Evolutionary conservation across 1,140 invertebrate species (phyloP).

Genomic region (Pemphigus obesinymphae): DNA sequence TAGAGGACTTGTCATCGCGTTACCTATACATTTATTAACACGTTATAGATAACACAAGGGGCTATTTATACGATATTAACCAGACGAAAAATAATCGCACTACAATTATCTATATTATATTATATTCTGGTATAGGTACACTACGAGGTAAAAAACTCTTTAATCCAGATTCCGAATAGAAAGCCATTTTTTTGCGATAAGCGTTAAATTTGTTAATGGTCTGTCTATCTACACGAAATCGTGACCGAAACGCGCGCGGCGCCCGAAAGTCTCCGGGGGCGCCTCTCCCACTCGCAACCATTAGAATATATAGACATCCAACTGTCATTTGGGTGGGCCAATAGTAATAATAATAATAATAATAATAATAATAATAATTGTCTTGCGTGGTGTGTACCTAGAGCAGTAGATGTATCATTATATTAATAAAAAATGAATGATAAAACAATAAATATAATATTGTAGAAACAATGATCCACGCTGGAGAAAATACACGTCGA

Average conservation of each 20-base stretch:
- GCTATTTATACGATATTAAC: too few relatives aligned
- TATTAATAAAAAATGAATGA: not conserved
- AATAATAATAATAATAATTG: not conserved
- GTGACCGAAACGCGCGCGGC: conserved; percentile 3
- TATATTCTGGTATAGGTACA: too few relatives aligned
- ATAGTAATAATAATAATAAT: not conserved
- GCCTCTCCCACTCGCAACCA: not conserved
- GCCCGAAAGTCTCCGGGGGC: not conserved
- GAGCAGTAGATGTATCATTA: not conserved
- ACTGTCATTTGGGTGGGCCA: not conserved
- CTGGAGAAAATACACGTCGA: conserved; percentile 20
- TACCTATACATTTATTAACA: too few relatives aligned
- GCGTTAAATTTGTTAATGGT: not conserved
- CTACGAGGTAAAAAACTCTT: too few relatives aligned
- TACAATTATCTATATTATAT: too few relatives aligned
- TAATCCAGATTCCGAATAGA: not conserved
- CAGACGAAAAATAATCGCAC: too few relatives aligned
- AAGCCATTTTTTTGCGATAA: not conserved
- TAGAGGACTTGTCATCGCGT: too few relatives aligned
- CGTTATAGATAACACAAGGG: too few relatives aligned
- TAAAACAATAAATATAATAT: not conserved
- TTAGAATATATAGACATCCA: not conserved
- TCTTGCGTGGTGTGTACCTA: not conserved
- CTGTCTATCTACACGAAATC: not conserved
- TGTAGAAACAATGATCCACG: not conserved